Evolutionary conservation across 2,113 vertebrate genomes (phyloP), one percentile per base, ranked within the genome.

Genomic region (Campylomormyrus tamandua): DNA sequence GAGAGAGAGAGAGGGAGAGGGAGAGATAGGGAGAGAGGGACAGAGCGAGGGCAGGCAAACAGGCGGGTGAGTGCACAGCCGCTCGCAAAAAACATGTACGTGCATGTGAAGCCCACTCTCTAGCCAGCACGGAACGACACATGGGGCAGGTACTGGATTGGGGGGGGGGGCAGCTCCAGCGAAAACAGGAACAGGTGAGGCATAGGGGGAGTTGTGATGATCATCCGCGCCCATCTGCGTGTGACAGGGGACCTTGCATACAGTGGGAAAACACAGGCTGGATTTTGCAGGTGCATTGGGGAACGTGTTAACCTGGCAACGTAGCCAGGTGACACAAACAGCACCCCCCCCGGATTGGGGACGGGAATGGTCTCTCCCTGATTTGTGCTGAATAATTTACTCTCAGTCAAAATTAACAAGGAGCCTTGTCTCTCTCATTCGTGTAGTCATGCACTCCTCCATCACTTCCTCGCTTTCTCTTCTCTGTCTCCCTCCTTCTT

Each of bases 81-180:
- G 94, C 93, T 93, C 90, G 91, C 83, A 90, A 21, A 15, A 70
- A 87, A 91, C 90, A 92, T 56, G 85, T 50, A 85, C 31, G 13
- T 53, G 93, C 92, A 92, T 93, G 95, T 91, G 93, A 92, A 92
- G 93, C 92, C 92, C 92, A 90, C 31, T 2, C 52, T 21, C 17
- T 58, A 80, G 62, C 1, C n/a, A n/a, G 8, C 52, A 90, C 92
- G 91, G 91, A 93, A 91, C 91, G 93, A 86, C 93, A 93, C 94
- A 94, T 92, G 91, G 77, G 93, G 93, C 92, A 92, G 92, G 92
- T 94, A 91, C 94, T 94, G 50, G 50, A 94, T 94, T 95, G 95
- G 94, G 94, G 94, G 93, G 94, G 93, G 94, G 94, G 93, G 92
- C 89, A 83, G 91, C 92, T 90, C 91, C 89, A 90, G 90, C 90